Evolutionary conservation across 2,888 invertebrate genomes (phyloP).

Genomic region (Coleophora flavipennella): DNA sequence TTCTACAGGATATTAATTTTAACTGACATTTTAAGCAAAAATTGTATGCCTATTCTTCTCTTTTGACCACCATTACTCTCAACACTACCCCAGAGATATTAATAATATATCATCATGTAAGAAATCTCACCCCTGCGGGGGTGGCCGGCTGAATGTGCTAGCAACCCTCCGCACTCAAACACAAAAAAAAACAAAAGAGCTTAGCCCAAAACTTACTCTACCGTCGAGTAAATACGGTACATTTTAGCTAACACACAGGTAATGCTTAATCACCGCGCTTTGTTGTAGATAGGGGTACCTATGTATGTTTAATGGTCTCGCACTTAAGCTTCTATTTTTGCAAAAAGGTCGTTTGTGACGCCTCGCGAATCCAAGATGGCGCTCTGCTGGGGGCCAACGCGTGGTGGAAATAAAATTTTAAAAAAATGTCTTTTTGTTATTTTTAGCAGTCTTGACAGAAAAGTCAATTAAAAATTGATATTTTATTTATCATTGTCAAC

Average conservation of each 20-base stretch:
- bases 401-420: no score
- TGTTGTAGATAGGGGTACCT: slow-evolving; percentile 42
- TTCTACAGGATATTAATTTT: background rate
- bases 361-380: slow-evolving; percentile 66
- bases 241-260: slow-evolving; percentile 19
- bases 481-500: no score
- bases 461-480: no score
- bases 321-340: slow-evolving; percentile 57
- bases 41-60: slow-evolving; percentile 28
- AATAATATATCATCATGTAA: slow-evolving; percentile 66
- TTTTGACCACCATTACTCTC: slow-evolving; percentile 49
- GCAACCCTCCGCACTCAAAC: slow-evolving; percentile 44
- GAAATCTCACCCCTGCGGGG: slow-evolving; percentile 58
- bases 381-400: no score
- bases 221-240: slow-evolving; percentile 16
- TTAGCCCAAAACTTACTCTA: slow-evolving; percentile 25
- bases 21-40: background rate
- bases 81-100: slow-evolving; percentile 48
- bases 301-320: slow-evolving; percentile 53
- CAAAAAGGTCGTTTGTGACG: slow-evolving; percentile 55
- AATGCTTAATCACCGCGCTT: slow-evolving; percentile 58
- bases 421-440: no score
- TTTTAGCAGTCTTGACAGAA: no score
- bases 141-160: slow-evolving; percentile 52
- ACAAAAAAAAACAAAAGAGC: slow-evolving; percentile 32